Percentiles rank a stretch among this genome's conserved stretches.
Conservation (phyloP, 2,888 invertebrate genomes). For the Drosophila cognata region DNA sequence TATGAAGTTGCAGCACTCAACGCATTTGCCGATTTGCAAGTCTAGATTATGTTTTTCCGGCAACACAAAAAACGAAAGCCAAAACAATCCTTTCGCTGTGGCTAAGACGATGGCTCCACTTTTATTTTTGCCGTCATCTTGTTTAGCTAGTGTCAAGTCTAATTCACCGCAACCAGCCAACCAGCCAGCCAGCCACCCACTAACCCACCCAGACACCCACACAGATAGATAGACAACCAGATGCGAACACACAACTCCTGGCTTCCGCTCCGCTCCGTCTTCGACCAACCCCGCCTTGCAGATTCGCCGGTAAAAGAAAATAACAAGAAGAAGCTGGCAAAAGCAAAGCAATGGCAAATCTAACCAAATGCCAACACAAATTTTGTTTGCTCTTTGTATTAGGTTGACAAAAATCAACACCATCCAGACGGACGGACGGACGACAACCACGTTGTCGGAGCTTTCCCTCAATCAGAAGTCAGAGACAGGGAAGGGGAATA, state of each 20-base stretch:
- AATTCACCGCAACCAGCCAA: slow-evolving; percentile 16
- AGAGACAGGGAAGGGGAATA: neutral
- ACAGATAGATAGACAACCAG: neutral
- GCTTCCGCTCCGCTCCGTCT: neutral
- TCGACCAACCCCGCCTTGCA: neutral
- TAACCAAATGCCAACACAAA: slow-evolving; percentile 76
- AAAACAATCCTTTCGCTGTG: slow-evolving; percentile 10
- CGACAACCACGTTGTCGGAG: slow-evolving; percentile 17
- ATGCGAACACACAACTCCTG: neutral
- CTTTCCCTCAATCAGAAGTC: slow-evolving; percentile 55
- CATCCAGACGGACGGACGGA: slow-evolving; percentile 39
- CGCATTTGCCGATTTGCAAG: neutral
- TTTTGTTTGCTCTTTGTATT: slow-evolving; percentile 77
- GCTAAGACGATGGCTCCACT: slow-evolving; percentile 6
- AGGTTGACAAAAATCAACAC: slow-evolving; percentile 79
- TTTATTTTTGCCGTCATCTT: slow-evolving; percentile 3
- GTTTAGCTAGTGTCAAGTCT: slow-evolving; percentile 27
- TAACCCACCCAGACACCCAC: slow-evolving; percentile 13
- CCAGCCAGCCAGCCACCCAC: neutral
- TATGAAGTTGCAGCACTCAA: neutral
- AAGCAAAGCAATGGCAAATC: slow-evolving; percentile 61
- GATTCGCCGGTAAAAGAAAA: slow-evolving; percentile 2
- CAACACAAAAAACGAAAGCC: neutral
- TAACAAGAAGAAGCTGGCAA: slow-evolving; percentile 8
- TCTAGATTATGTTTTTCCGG: neutral